Base-by-base conservation (phyloP, 2,113 vertebrate species). In the Egretta garzetta region DNA sequence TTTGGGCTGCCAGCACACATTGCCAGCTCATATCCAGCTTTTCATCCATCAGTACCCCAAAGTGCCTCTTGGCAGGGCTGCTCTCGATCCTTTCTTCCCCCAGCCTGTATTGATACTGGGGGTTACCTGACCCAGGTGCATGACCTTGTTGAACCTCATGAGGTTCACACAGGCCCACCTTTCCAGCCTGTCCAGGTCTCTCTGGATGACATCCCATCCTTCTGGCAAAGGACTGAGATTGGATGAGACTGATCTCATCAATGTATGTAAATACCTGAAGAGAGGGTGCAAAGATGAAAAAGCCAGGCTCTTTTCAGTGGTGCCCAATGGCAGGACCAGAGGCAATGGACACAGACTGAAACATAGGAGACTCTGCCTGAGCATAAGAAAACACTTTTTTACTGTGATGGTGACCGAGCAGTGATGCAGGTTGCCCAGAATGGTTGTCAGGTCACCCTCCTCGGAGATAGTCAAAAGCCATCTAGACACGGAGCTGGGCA, bases 401-500 rank as follows among this genome's bases (percentile, higher is more conserved):
- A n/a, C 50, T 56, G 7, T 73, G 14, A 24, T 47, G 12, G 21
- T 74, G 64, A 35, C 14, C 30, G 13, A 62, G 8, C n/a, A 24
- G 1, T 52, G 23, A 6, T 58, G 22, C 10, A 71, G 41, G 9
- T 58, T 86, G 52, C 18, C 22, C 37, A 21, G 32, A 55, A 18
- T 39, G 1, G 5, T 3, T 72, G n/a, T 75, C 37, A 49, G 63
- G 20, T 72, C 20, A n/a, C 15, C 5, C n/a, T 26, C 27, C 33
- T n/a, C 49, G 14, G 26, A 56, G 8, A 83, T 43, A 86, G 3
- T 80, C 6, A 52, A 58, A 91, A 88, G 17, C 4, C 20, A 33
- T 58, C 37, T 39, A 14, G 16, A 33, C 14, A 62, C 0, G 0
- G 26, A 33, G 24, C 37, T 82, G n/a, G 10, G 26, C 16, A 59